These are phyloP conservation scores for Galeruca laticollis DNA, from an alignment of 2,888 invertebrate genomes.

Conservation along the genomic window DNA sequence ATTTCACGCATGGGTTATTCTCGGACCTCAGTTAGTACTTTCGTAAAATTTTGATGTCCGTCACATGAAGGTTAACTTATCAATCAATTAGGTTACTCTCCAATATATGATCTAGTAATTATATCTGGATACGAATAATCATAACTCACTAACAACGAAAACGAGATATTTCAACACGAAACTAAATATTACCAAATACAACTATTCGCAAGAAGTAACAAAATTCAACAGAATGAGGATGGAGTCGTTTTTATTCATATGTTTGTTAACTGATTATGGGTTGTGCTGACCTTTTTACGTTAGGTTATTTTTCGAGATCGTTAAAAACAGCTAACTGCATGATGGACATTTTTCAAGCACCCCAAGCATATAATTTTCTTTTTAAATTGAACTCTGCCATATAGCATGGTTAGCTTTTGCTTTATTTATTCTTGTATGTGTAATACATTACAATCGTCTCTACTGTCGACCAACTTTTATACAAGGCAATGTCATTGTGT, in stretches of 20 bases:
- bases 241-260: background rate
- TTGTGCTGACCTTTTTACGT: conserved; percentile 8
- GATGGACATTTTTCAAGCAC: conserved; percentile 55
- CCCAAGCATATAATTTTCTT: conserved; percentile 54
- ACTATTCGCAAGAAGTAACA: background rate
- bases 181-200: background rate
- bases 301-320: conserved; percentile 47
- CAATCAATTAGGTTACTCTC: too few relatives aligned
- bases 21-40: too few relatives aligned
- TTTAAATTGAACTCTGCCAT: conserved; percentile 52
- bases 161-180: too few relatives aligned
- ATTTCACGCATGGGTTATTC: too few relatives aligned
- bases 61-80: too few relatives aligned
- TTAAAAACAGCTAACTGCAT: conserved; percentile 52
- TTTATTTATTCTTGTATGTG: conserved; percentile 39
- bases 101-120: too few relatives aligned
- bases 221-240: background rate
- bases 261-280: conserved; percentile 6
- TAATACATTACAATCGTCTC: conserved; percentile 45
- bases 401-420: conserved; percentile 39
- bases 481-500: conserved; percentile 37
- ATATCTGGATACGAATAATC: too few relatives aligned
- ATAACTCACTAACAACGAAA: too few relatives aligned
- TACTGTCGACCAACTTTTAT: conserved; percentile 39
- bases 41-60: too few relatives aligned